These are phyloP conservation scores for Protonemura montana DNA, from an alignment of 2,888 invertebrate genomes.

Conservation along the genomic window DNA sequence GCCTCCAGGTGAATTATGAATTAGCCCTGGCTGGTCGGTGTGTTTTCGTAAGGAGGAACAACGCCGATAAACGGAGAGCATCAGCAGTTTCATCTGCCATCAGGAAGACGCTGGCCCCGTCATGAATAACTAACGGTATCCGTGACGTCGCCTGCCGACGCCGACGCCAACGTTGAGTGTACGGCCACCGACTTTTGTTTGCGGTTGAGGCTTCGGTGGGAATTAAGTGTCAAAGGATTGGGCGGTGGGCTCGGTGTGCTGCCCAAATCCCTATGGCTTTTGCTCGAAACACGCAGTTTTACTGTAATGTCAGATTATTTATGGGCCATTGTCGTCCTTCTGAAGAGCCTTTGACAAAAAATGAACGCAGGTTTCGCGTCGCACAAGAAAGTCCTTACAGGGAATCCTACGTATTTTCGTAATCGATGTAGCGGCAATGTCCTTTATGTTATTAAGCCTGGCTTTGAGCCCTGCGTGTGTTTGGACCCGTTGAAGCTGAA, in stretches of 20 bases:
- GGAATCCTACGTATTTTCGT: not conserved
- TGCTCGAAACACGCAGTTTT: not conserved
- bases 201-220: not conserved
- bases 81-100: conserved; percentile 12
- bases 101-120: not conserved
- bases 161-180: not conserved
- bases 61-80: not conserved
- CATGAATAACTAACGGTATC: not conserved
- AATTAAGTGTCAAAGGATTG: not conserved
- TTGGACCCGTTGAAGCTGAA: not conserved
- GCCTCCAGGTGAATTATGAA: conserved; percentile 7
- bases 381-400: not conserved
- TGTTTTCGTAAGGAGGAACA: not conserved
- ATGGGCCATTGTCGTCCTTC: not conserved
- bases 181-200: not conserved
- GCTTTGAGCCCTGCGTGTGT: not conserved
- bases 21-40: not conserved
- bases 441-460: not conserved
- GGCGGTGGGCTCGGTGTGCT: not conserved
- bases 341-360: conserved; percentile 2
- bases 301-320: not conserved
- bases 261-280: not conserved
- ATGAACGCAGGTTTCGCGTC: not conserved
- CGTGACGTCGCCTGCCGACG: not conserved
- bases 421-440: conserved; percentile 4